phyloP scores from a whole-genome alignment of 2,888 invertebrate species.

The Drosophila niveifrons region DNA sequence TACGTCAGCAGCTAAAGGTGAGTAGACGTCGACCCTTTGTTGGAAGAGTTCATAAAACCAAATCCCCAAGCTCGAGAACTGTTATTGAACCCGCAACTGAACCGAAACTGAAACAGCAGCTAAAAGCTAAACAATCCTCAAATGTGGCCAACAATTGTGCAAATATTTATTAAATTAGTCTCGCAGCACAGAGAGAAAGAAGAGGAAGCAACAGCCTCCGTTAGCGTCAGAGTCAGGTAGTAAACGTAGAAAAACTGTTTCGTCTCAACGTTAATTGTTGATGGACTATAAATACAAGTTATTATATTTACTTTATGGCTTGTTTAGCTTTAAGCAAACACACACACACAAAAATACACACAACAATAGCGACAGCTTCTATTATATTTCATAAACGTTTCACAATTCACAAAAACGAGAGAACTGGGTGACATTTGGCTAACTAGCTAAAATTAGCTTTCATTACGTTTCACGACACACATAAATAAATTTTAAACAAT shows the following conservation, averaged over 20 bases:
- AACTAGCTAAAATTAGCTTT: slow-evolving; percentile 21
- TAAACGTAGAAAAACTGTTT: slow-evolving; percentile 43
- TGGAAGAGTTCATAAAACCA: slow-evolving; percentile 9
- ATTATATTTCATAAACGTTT: slow-evolving; percentile 19
- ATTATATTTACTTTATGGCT: slow-evolving; percentile 49
- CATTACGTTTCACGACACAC: slow-evolving; percentile 3
- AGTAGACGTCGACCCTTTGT: slow-evolving; percentile 44
- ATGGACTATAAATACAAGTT: slow-evolving; percentile 58
- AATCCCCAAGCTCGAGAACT: slow-evolving; percentile 9
- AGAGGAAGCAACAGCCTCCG: slow-evolving; percentile 41
- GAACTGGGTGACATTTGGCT: slow-evolving; percentile 8
- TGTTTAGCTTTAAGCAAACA: slow-evolving; percentile 18
- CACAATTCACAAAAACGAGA: background rate
- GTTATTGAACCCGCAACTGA: slow-evolving; percentile 27
- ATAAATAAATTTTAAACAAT: slow-evolving; percentile 14
- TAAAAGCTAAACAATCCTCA: slow-evolving; percentile 21
- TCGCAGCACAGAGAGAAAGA: slow-evolving; percentile 17
- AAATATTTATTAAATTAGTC: slow-evolving; percentile 68
- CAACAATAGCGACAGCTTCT: slow-evolving; percentile 9
- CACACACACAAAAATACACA: background rate
- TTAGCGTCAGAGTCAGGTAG: slow-evolving; percentile 20
- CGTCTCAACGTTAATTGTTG: slow-evolving; percentile 11
- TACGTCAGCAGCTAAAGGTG: slow-evolving; percentile 85
- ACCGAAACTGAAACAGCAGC: slow-evolving; percentile 22
- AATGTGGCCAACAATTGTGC: slow-evolving; percentile 50